Base-by-base conservation (phyloP, 2,113 vertebrate species). In the Myrmophylax atrothorax region DNA sequence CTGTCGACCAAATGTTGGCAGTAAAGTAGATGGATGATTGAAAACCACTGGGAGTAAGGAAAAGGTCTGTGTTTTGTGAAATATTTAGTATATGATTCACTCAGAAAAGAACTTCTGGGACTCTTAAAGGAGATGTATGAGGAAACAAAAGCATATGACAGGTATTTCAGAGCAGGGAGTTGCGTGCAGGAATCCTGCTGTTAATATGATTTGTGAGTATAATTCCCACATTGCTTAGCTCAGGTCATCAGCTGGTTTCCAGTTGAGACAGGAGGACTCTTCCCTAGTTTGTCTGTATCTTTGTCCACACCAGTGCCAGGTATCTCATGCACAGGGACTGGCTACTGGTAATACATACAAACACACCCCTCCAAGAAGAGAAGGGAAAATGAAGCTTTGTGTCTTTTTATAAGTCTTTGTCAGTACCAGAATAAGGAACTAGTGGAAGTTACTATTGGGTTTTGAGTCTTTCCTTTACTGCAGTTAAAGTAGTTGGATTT, bases 21-120 rank as follows among this genome's bases (percentile, higher is more conserved):
- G 76, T 96, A 97, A 97, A 96, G 92, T 84, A 78, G 93, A 96
- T 89, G 92, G 94, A 96, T 96, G 95, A 97, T 95, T 97, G 96
- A 97, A 97, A 97, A 94, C 96, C 93, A 13, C 91, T 96, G 96
- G 96, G 88, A 97, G 59, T 92, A 56, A 89, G 66, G 89, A 91
- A 92, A 89, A 95, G 70, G 90, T 69, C 83, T 37, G 3, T 90
- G 82, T 91, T 97, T 96, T 96, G 63, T 97, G 88, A 97, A 96
- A 97, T 97, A 92, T 94, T 96, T 97, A 97, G 94, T 90, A 75
- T 79, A 91, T 95, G 91, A 90, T 91, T 97, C 94, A 86, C 84
- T 97, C 82, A 94, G 96, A 96, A 96, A 88, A 93, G 84, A 96
- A 94, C 90, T 93, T 91, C 90, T 94, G 87, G 92, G 89, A 96